These are phyloP conservation scores for Cryptosula pallasiana DNA, from an alignment of 2,888 invertebrate genomes.

Conservation along the genomic window DNA sequence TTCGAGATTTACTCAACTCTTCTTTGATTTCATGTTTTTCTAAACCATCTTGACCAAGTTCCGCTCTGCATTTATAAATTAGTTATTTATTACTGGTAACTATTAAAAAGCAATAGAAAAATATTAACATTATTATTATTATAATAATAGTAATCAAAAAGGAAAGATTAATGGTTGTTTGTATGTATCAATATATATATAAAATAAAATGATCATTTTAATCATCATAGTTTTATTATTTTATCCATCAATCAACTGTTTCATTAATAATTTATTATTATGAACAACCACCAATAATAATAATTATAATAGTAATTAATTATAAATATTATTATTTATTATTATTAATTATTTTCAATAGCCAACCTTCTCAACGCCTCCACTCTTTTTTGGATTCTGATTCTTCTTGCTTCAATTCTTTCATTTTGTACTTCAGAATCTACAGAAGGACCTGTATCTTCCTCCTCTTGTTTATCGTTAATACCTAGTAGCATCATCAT, in stretches of 20 bases:
- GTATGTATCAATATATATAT: too few species aligned
- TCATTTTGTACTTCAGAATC: conserved; percentile 64
- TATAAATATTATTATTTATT: too few species aligned
- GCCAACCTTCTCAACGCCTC: conserved; percentile 38
- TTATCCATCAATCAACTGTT: too few species aligned
- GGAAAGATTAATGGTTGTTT: too few species aligned
- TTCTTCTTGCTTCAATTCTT: conserved; percentile 65
- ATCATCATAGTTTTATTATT: too few species aligned
- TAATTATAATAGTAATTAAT: too few species aligned
- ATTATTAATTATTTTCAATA: too few species aligned
- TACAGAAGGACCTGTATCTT: conserved; percentile 50
- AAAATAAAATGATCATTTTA: too few species aligned
- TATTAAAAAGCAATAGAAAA: conserved; percentile 25
- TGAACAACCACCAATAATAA: too few species aligned
- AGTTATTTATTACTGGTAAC: too few species aligned
- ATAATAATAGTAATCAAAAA: too few species aligned
- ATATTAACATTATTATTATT: neutral
- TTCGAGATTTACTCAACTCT: conserved; percentile 47
- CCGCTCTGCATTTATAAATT: conserved; percentile 45
- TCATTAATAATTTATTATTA: too few species aligned
- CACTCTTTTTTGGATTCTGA: conserved; percentile 62
- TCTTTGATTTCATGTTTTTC: conserved; percentile 47
- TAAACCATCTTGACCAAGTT: conserved; percentile 43
- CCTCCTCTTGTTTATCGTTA: conserved; percentile 40
- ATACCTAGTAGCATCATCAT: conserved; percentile 17